Base-by-base conservation (phyloP, 2,113 vertebrate species). In the Hippocampus guttulatus region DNA sequence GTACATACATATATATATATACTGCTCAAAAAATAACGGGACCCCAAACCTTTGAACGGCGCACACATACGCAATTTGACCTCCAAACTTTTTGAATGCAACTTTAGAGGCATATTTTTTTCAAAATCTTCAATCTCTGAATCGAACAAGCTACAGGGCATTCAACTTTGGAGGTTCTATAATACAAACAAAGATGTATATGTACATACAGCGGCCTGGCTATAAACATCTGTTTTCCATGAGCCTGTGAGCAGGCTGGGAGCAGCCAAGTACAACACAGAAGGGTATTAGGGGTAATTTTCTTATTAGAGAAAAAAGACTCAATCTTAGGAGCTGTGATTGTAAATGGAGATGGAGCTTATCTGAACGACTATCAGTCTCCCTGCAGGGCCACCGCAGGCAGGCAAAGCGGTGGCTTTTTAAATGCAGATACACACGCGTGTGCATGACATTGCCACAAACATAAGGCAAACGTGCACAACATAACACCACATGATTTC, bases 281-380 rank as follows among this genome's bases (percentile, higher is more conserved):
- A 93, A 38, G 93, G 92, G 94, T 94, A 96, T 95, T 95, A 96
- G 92, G 92, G 93, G 92, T 95, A 94, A 96, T 96, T 96, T 93
- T 94, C 93, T 95, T 94, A 94, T 94, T 94, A 92, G 91, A 92
- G 92, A 84, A 92, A 94, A 91, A 89, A 47, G 82, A 84, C 87
- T 94, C 90, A 91, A 92, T 93, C 93, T 94, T 92, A 92, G 92
- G 85, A 94, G 92, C 93, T 90, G 80, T 93, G 92, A 95, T 92
- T 94, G 93, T 92, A 92, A 91, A 85, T 87, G 90, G 87, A 86
- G 83, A 83, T 89, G 81, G 84, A 78, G 86, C 87, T 87, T 88
- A 86, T 92, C 91, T 87, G 75, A 62, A 70, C 81, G 77, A 87
- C 84, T 82, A 90, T 80, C 88, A 65, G 78, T 2, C 51, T 84